phyloP scores from a whole-genome alignment of 2,113 vertebrate species.

The Cololabis saira region DNA sequence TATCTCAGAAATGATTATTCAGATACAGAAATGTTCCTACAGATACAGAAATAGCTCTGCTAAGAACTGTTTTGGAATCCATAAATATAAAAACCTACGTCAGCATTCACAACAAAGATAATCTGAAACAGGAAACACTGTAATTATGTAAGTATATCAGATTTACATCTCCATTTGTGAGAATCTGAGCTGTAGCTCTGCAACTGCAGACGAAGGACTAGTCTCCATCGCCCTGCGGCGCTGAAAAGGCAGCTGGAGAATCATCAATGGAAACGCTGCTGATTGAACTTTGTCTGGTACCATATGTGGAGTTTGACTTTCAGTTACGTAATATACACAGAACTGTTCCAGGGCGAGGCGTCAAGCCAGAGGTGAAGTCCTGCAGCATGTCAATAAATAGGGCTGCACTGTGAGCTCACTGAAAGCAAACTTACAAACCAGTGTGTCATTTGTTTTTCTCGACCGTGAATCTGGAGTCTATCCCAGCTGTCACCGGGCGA shows the following conservation, averaged over 20 bases:
- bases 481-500: no score
- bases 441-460: not conserved
- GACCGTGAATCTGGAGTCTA: no score
- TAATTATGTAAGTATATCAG: slow-evolving; percentile 18
- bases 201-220: slow-evolving; percentile 13
- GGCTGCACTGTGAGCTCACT: slow-evolving; percentile 13
- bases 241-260: not conserved
- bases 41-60: not conserved
- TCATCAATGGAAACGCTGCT: slow-evolving; percentile 41
- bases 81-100: no score
- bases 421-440: not conserved
- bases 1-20: not conserved
- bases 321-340: slow-evolving; percentile 41
- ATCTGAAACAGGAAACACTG: slow-evolving; percentile 13
- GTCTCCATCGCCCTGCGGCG: slow-evolving; percentile 9
- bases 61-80: no score
- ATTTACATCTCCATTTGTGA: slow-evolving; percentile 17
- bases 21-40: no score
- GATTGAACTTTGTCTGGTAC: slow-evolving; percentile 30
- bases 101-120: not conserved
- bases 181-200: slow-evolving; percentile 6
- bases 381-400: slow-evolving; percentile 32
- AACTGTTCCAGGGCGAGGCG: slow-evolving; percentile 19
- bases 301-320: slow-evolving; percentile 29
- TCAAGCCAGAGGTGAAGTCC: slow-evolving; percentile 37